These are phyloP conservation scores for Belonocnema kinseyi DNA, from an alignment of 1,140 invertebrate genomes.

Conservation along the genomic window DNA sequence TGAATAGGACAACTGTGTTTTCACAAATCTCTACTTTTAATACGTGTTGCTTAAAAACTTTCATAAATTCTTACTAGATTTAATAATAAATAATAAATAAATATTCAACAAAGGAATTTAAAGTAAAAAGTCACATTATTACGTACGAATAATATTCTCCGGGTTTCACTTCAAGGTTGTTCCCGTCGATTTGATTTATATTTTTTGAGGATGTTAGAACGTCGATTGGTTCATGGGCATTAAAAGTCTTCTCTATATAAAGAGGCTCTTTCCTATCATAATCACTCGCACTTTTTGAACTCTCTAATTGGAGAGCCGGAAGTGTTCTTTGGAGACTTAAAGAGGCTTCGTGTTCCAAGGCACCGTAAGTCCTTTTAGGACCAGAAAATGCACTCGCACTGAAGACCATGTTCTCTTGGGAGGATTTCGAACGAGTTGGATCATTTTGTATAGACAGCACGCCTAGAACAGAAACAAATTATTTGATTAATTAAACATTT, in stretches of 20 bases:
- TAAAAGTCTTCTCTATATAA: constrained; percentile 20
- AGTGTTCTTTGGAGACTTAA: constrained; percentile 60
- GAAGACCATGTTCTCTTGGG: constrained; percentile 58
- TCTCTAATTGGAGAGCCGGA: constrained; percentile 60
- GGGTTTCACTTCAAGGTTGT: constrained; percentile 71
- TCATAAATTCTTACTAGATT: too few species aligned
- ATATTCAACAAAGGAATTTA: too few species aligned
- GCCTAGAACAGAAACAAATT: constrained; percentile 44
- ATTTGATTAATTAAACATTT: too few species aligned
- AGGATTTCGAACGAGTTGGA: constrained; percentile 57
- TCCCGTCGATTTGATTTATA: constrained; percentile 67
- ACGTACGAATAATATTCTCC: constrained; percentile 68
- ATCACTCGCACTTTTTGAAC: constrained; percentile 58
- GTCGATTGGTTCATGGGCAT: constrained; percentile 48
- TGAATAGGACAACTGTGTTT: too few species aligned
- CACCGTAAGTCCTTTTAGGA: constrained; percentile 59
- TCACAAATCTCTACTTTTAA: too few species aligned
- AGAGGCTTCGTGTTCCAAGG: constrained; percentile 38
- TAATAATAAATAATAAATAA: too few species aligned
- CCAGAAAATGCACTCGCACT: constrained; percentile 63
- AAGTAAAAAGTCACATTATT: not conserved
- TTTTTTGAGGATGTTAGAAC: constrained; percentile 65
- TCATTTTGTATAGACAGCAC: constrained; percentile 66
- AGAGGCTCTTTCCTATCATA: constrained; percentile 6
- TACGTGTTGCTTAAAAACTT: too few species aligned